These are phyloP conservation scores for Homalodisca vitripennis DNA, from an alignment of 1,140 invertebrate genomes.

Conservation along the genomic window DNA sequence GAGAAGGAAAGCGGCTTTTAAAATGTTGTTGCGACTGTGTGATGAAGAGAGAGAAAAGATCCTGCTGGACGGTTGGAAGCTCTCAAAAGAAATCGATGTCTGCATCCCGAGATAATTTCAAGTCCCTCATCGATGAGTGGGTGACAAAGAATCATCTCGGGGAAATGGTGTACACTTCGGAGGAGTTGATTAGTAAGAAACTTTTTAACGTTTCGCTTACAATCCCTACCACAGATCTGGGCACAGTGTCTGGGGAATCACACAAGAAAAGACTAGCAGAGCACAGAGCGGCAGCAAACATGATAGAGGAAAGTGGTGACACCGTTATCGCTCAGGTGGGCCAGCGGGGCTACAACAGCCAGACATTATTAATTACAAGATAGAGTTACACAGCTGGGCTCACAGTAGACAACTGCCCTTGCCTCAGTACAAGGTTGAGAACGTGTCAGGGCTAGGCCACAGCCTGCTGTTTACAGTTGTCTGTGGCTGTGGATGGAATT, in stretches of 20 bases:
- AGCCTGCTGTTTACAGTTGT: slow-evolving; percentile 3
- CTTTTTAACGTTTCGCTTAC: slow-evolving; percentile 3
- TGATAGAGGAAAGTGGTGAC: neutral
- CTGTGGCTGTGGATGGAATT: neutral
- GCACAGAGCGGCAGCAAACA: neutral
- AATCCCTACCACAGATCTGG: neutral
- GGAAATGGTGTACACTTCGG: neutral
- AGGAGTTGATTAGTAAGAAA: neutral
- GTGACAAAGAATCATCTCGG: neutral
- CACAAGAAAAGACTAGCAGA: neutral
- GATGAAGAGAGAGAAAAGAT: neutral
- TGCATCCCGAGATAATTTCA: neutral
- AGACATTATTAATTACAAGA: neutral
- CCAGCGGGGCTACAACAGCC: neutral
- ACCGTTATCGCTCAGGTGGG: neutral
- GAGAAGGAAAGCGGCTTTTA: slow-evolving; percentile 1
- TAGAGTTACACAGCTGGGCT: neutral
- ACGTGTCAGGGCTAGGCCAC: neutral
- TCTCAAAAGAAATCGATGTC: neutral
- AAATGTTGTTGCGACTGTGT: neutral
- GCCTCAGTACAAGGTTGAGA: neutral
- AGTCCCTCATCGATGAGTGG: neutral
- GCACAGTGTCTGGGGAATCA: neutral
- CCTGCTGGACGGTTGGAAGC: neutral
- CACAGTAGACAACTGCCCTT: neutral